Base-by-base conservation (phyloP, 2,888 invertebrate species). In the Lathronympha strigana region DNA sequence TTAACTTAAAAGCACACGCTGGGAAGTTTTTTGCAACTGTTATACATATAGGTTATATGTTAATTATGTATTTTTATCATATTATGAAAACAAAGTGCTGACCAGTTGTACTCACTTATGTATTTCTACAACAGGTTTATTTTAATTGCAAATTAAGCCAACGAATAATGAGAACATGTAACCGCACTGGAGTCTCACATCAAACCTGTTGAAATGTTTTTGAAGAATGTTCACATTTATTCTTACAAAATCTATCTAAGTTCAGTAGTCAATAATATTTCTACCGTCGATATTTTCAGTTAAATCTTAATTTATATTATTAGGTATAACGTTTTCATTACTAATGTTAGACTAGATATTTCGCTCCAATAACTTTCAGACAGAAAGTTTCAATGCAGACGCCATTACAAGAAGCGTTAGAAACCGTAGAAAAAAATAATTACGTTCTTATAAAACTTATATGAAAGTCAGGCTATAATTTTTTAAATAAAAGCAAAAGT, bases 401-500 rank as follows among this genome's bases (percentile, higher is more conserved):
- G 58, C n/a, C n/a, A 36, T 9, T 3, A 19, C 6, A 23, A 33
- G 15, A 51, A 45, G 5, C 19, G 3, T n/a, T 21, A 19, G n/a
- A 23, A 15, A 33, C 21, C n/a, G 17, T 6, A 8, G 19, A 9
- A 8, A 2, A 21, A 31, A 40, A 55, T 43, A 25, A 11, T 9
- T 19, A 38, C 23, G 4, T 13, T 36, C 4, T 11, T 8, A 58
- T n/a, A 23, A 28, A 15, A 28, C 25, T 60, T 19, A 47, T 38
- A 13, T 19, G 6, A 13, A 15, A 33, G 21, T 17, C n/a, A 3
- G 25, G 31, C 13, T 38, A 40, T 45, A 60, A 67, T 68, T 58
- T 63, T 63, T 61, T 55, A 57, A 70, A 80, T 82, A 79, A 84
- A 84, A 82, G 78, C 79, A 82, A 77, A 67, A 70, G 74, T 81